Percentiles rank a stretch among this genome's conserved stretches.
phyloP scores from a whole-genome alignment of 2,113 vertebrate genomes.

The Nanorana parkeri region DNA sequence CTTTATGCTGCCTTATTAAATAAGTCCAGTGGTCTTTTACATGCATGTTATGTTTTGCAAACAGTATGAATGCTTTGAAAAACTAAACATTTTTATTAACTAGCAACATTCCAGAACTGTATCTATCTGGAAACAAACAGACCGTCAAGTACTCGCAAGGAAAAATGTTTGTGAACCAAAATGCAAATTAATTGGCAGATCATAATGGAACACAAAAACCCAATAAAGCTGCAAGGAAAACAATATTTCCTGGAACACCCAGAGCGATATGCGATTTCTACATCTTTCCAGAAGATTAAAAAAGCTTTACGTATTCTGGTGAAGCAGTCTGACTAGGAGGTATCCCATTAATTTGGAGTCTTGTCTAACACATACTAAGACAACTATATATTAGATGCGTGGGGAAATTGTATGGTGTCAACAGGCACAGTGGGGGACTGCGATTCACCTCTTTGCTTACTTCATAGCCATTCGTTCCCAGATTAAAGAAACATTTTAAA shows the following conservation, averaged over 20 bases:
- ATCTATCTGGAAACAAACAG: neutral
- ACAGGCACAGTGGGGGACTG: slow-evolving; percentile 29
- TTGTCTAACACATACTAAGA: slow-evolving; percentile 49
- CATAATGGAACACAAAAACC: slow-evolving; percentile 27
- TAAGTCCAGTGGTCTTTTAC: neutral
- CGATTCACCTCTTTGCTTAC: slow-evolving; percentile 24
- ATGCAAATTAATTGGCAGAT: slow-evolving; percentile 43
- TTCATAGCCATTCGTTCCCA: slow-evolving; percentile 18
- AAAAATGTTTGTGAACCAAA: slow-evolving; percentile 9
- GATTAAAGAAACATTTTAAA: neutral
- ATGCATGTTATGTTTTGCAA: neutral
- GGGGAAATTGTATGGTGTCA: slow-evolving; percentile 57
- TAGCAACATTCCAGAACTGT: neutral
- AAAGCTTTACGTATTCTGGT: slow-evolving; percentile 17
- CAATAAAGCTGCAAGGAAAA: slow-evolving; percentile 35
- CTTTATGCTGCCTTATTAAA: too few relatives aligned
- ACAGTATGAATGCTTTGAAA: neutral
- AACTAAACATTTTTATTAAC: neutral
- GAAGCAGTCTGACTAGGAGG: slow-evolving; percentile 49
- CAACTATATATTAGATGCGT: slow-evolving; percentile 56
- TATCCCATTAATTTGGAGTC: slow-evolving; percentile 42
- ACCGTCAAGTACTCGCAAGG: slow-evolving; percentile 2
- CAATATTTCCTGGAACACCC: slow-evolving; percentile 12
- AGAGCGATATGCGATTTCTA: slow-evolving; percentile 36
- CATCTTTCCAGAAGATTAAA: slow-evolving; percentile 30